Evolutionary conservation across 2,888 invertebrate genomes (phyloP), one percentile per base, ranked within the genome.

Genomic region (Ectemnius lituratus): DNA sequence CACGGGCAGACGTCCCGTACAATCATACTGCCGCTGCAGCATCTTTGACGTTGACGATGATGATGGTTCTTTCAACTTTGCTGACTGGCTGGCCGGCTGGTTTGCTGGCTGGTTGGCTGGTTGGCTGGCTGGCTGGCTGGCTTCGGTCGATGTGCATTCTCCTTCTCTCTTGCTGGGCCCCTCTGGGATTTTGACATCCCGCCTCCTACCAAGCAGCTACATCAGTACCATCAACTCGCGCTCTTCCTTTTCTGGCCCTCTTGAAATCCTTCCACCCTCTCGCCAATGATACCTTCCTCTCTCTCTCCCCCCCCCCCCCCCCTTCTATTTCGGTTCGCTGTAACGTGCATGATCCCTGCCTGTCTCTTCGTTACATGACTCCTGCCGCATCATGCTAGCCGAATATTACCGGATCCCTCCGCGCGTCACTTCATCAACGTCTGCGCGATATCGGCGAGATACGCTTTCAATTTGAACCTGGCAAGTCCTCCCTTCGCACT

Each of bases 41-140:
- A 70, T 64, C 78, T 75, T 70, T 56, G 81, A 81, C 80, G 69
- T 70, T 70, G 70, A 81, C 72, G 76, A 81, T 81, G 80, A 79
- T 79, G 80, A 23, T 76, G 79, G 52, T 73, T 64, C 71, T 81
- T 81, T 81, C 78, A 64, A 75, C 75, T 72, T 65, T 57, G 70
- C 59, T 58, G 71, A 61, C 37, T 37, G 8, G 37, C 37, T 37
- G 70, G 64, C 37, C 8, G 8, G 37, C 37, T 37, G 8, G 37
- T 8, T 37, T 70, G 64, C 8, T 37, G 8, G 37, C 37, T 37
- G 37, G 37, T n/a, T 37, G 8, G 37, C 37, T 37, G 70, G 64
- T 8, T 37, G 8, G 37, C 37, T 37, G 8, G 37, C 37, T 37
- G 71, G 64, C 8, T 37, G 8, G 37, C 37, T 37, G 37, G 37